These are phyloP conservation scores for Megalonaias nervosa DNA, from an alignment of 1,140 invertebrate genomes.

Conservation along the genomic window DNA sequence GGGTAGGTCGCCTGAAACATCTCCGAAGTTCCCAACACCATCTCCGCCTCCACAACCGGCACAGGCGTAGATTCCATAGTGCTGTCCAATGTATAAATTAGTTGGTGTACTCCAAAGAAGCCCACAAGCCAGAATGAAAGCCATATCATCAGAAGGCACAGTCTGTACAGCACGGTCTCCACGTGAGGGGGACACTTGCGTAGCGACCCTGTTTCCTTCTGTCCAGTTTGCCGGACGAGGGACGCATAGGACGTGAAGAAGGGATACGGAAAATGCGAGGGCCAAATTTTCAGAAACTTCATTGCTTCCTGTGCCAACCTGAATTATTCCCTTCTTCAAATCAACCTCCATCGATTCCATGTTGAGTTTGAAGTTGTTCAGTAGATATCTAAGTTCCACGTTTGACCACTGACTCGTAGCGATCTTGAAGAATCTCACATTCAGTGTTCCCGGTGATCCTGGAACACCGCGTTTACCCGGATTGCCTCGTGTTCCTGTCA, in stretches of 20 bases:
- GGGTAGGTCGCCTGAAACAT: neutral
- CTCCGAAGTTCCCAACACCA: neutral
- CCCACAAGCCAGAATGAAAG: conserved; percentile 54
- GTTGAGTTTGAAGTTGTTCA: neutral
- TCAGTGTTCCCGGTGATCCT: too few relatives aligned
- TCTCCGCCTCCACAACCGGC: conserved; percentile 33
- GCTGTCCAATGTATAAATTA: conserved; percentile 46
- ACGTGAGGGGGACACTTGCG: neutral
- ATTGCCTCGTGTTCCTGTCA: too few relatives aligned
- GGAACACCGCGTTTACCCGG: too few relatives aligned
- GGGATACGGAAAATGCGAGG: too few relatives aligned
- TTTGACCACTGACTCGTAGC: neutral
- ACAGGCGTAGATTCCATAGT: conserved; percentile 29
- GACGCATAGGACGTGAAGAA: too few relatives aligned
- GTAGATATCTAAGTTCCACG: too few relatives aligned
- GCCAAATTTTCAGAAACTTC: too few relatives aligned
- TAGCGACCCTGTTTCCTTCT: too few relatives aligned
- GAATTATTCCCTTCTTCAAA: too few relatives aligned
- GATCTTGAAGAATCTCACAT: too few relatives aligned
- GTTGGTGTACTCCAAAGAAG: conserved; percentile 52
- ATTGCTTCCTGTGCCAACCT: too few relatives aligned
- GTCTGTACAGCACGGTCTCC: conserved; percentile 3
- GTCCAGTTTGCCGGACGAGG: too few relatives aligned
- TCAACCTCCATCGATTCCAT: conserved; percentile 1
- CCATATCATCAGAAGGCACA: conserved; percentile 54